phyloP scores from a whole-genome alignment of 2,888 invertebrate genomes.

The Ametastegia equiseti region DNA sequence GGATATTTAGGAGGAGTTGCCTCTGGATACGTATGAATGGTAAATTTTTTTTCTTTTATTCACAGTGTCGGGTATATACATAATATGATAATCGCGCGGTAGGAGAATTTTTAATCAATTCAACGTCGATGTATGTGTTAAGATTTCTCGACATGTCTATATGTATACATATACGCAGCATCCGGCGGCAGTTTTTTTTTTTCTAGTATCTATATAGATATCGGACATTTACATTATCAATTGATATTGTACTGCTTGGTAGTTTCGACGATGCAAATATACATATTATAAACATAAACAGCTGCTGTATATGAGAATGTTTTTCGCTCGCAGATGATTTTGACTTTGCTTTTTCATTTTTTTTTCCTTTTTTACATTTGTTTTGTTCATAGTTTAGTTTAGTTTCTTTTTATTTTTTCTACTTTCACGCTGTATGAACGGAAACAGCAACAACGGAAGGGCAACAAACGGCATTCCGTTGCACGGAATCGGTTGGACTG shows the following conservation, averaged over 20 bases:
- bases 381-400: background rate
- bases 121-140: background rate
- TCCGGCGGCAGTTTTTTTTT: background rate
- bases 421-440: constrained; percentile 29
- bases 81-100: background rate
- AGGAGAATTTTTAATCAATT: constrained; percentile 7
- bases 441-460: constrained; percentile 43
- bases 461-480: constrained; percentile 42
- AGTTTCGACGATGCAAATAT: background rate
- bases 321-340: background rate
- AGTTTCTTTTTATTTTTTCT: background rate
- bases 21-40: constrained; percentile 27
- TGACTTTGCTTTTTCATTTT: background rate
- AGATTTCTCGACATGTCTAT: no score
- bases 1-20: constrained; percentile 11
- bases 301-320: constrained; percentile 14
- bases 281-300: background rate
- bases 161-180: constrained; percentile 28
- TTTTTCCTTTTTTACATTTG: background rate
- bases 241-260: background rate
- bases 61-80: no score
- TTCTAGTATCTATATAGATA: background rate
- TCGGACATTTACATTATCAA: background rate
- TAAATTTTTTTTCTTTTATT: background rate
- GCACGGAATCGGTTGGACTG: constrained; percentile 15